These are phyloP conservation scores for Eupristina koningsbergeri DNA, from an alignment of 1,140 invertebrate genomes.

Conservation along the genomic window DNA sequence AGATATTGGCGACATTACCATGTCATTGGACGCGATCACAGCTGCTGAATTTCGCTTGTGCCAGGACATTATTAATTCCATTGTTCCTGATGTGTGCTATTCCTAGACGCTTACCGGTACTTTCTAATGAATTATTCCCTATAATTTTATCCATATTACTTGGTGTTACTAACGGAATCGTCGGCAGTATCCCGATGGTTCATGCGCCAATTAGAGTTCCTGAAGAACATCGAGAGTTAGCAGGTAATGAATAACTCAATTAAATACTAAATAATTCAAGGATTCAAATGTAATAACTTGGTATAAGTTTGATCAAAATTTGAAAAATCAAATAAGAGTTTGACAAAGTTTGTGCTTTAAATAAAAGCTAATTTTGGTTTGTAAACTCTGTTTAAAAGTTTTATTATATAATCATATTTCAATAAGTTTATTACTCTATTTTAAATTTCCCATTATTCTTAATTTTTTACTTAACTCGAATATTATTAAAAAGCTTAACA, in stretches of 20 bases:
- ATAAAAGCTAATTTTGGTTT: too few species aligned
- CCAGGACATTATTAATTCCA: slow-evolving; percentile 84
- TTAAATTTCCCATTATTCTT: too few species aligned
- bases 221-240: slow-evolving; percentile 83
- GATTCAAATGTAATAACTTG: too few species aligned
- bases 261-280: too few species aligned
- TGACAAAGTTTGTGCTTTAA: too few species aligned
- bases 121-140: slow-evolving; percentile 80
- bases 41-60: slow-evolving; percentile 80
- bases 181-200: slow-evolving; percentile 93
- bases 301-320: too few species aligned
- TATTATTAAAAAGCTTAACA: too few species aligned
- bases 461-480: too few species aligned
- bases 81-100: slow-evolving; percentile 85
- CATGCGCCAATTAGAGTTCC: slow-evolving; percentile 87
- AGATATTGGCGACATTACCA: slow-evolving; percentile 86
- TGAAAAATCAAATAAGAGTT: too few species aligned
- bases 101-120: slow-evolving; percentile 81
- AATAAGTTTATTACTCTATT: too few species aligned
- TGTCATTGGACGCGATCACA: slow-evolving; percentile 86
- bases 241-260: slow-evolving; percentile 70
- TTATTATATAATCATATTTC: too few species aligned
- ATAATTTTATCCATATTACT: slow-evolving; percentile 83
- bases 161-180: slow-evolving; percentile 88
- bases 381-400: too few species aligned